Base-by-base conservation (phyloP, 2,888 invertebrate species). In the Smittia aterrima region DNA sequence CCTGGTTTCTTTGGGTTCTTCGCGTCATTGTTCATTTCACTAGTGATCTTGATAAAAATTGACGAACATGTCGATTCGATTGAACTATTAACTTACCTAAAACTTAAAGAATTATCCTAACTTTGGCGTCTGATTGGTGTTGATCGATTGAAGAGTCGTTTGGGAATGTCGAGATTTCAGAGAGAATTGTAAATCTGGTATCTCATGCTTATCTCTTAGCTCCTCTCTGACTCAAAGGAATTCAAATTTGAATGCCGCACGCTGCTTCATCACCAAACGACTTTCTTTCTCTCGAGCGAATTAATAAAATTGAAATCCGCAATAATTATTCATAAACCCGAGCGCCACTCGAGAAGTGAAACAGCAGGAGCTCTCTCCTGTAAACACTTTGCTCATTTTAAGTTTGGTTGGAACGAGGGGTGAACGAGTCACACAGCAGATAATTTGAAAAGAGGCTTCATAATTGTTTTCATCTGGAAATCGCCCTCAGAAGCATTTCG, bases 321-420 rank as follows among this genome's bases (percentile, higher is more conserved):
- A 64, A 27, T 58, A 58, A 58, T 64, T 27, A 64, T 64, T 64
- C 64, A 64, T 25, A 64, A 64, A 64, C 64, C 27, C 64, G 24
- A 58, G 25, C 64, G n/a, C 58, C 58, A 27, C 64, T 27, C 13
- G 64, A 27, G 20, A n/a, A 4, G 9, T 58, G 58, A 58, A 64
- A 64, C 64, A 64, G 64, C 64, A 27, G 25, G 64, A 58, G 16
- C 3, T n/a, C 18, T 20, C n/a, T 2, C n/a, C 20, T n/a, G 9
- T n/a, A n/a, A 64, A 64, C 64, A 64, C 64, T 64, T 64, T 27
- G 64, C 64, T 27, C 22, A 47, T 47, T 47, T 47, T 6, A n/a
- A 47, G n/a, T n/a, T 47, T n/a, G n/a, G 9, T 9, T 32, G 32
- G 4, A 22, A 22, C 58, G 25, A 64, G 22, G 64, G 64, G 64